These are phyloP conservation scores for Fragum fragum DNA, from an alignment of 2,888 invertebrate species.

Conservation along the genomic window DNA sequence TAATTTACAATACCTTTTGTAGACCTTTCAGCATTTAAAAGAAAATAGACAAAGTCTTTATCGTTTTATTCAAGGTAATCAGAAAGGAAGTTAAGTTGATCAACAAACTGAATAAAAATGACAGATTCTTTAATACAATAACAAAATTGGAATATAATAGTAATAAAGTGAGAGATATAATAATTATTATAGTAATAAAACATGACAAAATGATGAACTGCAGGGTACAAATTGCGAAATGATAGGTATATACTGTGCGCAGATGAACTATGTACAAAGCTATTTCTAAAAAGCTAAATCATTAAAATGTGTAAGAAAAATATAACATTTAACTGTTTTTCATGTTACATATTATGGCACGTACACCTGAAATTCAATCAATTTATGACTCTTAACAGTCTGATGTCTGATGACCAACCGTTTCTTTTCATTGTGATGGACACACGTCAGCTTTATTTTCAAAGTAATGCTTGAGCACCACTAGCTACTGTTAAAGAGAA, in stretches of 20 bases:
- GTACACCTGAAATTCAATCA: neutral
- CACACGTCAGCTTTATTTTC: too few species aligned
- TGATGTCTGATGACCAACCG: too few species aligned
- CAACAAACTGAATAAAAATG: slow-evolving; percentile 2
- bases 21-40: too few species aligned
- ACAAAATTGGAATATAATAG: slow-evolving; percentile 61
- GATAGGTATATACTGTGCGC: slow-evolving; percentile 8
- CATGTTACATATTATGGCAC: slow-evolving; percentile 35
- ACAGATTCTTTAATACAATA: slow-evolving; percentile 45
- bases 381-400: neutral
- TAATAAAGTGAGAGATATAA: slow-evolving; percentile 48
- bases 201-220: slow-evolving; percentile 21
- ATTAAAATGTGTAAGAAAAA: slow-evolving; percentile 51
- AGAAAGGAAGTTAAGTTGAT: slow-evolving; percentile 1
- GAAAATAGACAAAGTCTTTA: too few species aligned
- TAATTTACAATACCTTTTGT: too few species aligned
- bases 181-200: slow-evolving; percentile 35
- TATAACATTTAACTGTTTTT: slow-evolving; percentile 54
- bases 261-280: slow-evolving; percentile 47
- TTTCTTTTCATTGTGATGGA: too few species aligned
- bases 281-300: slow-evolving; percentile 53
- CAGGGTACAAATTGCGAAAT: slow-evolving; percentile 27
- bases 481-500: too few species aligned
- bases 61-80: too few species aligned
- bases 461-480: too few species aligned